A percentile compares a stretch with the other conserved stretches of the same genome.
Evolutionary conservation across 1,140 invertebrate genomes (phyloP).

Genomic region (Drosophila yakuba): DNA sequence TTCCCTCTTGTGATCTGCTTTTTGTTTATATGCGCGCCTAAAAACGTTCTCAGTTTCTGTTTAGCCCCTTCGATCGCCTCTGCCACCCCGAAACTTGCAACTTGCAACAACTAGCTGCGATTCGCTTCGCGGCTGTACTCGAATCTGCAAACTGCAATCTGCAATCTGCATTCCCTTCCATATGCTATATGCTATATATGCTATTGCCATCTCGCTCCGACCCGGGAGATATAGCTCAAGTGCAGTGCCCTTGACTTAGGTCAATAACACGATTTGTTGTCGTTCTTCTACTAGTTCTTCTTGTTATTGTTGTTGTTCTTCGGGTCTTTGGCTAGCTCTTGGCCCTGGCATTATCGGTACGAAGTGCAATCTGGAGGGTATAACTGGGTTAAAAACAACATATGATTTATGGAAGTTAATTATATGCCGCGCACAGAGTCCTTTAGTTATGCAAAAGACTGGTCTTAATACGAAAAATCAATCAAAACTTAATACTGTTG

Average conservation of each 20-base stretch:
- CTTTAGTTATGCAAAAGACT: too few species aligned
- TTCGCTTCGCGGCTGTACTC: conserved; percentile 43
- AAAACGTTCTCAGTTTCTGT: conserved; percentile 39
- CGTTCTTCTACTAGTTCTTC: neutral
- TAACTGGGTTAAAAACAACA: neutral
- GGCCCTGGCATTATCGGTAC: neutral
- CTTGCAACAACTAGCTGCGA: conserved; percentile 18
- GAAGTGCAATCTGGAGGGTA: neutral
- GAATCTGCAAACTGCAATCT: conserved; percentile 22
- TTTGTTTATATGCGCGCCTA: conserved; percentile 61
- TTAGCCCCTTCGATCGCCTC: neutral
- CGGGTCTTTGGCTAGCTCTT: neutral
- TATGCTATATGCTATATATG: conserved; percentile 15
- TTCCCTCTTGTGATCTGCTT: conserved; percentile 44
- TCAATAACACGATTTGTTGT: conserved; percentile 53
- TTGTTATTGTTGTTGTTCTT: conserved; percentile 13
- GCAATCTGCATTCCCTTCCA: conserved; percentile 45
- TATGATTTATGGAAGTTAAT: neutral
- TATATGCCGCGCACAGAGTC: too few species aligned
- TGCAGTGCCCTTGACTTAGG: conserved; percentile 67
- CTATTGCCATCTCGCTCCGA: conserved; percentile 8
- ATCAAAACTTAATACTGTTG: too few species aligned
- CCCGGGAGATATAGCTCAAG: conserved; percentile 32
- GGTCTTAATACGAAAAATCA: too few species aligned
- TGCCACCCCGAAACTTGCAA: conserved; percentile 1